phyloP scores from a whole-genome alignment of 2,888 invertebrate species.

The Himalopsyche kuldschensis region DNA sequence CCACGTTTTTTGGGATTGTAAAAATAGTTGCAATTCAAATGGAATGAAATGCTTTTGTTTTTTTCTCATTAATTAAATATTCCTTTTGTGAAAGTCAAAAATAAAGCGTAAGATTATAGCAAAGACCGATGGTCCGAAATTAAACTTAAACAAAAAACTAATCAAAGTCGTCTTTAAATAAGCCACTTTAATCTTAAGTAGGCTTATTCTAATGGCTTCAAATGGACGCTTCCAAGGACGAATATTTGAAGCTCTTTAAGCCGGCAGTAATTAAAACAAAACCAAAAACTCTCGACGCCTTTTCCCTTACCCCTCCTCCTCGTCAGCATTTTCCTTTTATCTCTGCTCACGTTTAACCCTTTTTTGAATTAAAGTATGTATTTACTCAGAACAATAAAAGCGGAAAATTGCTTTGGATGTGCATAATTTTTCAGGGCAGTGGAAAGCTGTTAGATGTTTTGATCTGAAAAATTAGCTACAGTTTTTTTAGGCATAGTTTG shows the following conservation, averaged over 20 bases:
- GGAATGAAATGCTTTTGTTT: not conserved
- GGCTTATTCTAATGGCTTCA: slow-evolving; percentile 28
- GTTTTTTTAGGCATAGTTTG: not conserved
- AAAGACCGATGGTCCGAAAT: not conserved
- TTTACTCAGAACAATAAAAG: slow-evolving; percentile 20
- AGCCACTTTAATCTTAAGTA: slow-evolving; percentile 34
- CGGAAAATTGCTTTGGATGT: slow-evolving; percentile 27
- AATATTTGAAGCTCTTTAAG: slow-evolving; percentile 4
- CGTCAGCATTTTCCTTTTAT: not conserved
- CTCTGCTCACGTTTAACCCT: slow-evolving; percentile 16
- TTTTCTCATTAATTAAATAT: not conserved
- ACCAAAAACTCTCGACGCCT: slow-evolving; percentile 20
- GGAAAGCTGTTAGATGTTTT: not conserved
- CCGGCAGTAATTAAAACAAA: slow-evolving; percentile 33
- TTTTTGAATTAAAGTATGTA: slow-evolving; percentile 9
- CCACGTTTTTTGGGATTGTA: no score
- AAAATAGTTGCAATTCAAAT: no score
- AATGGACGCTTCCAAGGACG: slow-evolving; percentile 3
- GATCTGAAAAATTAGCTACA: not conserved
- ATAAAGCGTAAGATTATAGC: not conserved
- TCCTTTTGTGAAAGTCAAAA: not conserved
- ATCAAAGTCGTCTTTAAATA: slow-evolving; percentile 37
- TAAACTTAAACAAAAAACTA: slow-evolving; percentile 35
- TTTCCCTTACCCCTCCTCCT: not conserved
- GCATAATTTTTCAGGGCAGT: slow-evolving; percentile 14